Conservation (phyloP, 2,113 vertebrate species). For the Cephalopterus ornatus region DNA sequence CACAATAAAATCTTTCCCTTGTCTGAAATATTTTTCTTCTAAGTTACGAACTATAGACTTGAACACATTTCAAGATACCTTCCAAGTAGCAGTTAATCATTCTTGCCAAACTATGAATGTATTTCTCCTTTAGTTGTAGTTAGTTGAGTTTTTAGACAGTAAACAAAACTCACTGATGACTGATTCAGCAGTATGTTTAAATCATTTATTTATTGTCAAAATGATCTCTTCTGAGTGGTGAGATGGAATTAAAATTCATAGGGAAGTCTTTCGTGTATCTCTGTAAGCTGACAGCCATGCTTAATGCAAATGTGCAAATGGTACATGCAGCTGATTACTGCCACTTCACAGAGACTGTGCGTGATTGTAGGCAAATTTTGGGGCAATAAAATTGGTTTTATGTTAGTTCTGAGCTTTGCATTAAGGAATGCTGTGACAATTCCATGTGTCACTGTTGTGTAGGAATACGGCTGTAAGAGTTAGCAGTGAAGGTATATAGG, state of each 20-base stretch:
- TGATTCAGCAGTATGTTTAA: background rate
- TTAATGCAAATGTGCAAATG: background rate
- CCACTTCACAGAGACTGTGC: background rate
- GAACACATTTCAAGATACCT: background rate
- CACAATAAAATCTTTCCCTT: background rate
- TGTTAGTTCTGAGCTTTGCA: background rate
- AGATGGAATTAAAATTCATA: background rate
- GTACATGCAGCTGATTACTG: background rate
- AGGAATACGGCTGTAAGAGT: background rate
- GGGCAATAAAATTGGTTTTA: background rate
- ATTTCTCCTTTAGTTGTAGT: background rate
- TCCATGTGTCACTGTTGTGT: background rate
- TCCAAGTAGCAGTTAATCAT: background rate
- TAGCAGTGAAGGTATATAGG: background rate
- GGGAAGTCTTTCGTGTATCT: background rate
- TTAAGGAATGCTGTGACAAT: background rate
- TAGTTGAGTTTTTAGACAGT: background rate
- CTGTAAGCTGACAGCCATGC: background rate
- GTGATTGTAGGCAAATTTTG: background rate
- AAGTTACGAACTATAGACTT: background rate
- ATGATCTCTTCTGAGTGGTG: background rate
- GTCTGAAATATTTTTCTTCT: background rate
- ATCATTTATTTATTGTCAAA: background rate
- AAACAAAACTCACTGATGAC: background rate
- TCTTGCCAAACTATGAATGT: background rate